Percentiles rank a stretch among this genome's conserved stretches.
Conservation (phyloP, 2,113 vertebrate genomes). For the Mugil cephalus region DNA sequence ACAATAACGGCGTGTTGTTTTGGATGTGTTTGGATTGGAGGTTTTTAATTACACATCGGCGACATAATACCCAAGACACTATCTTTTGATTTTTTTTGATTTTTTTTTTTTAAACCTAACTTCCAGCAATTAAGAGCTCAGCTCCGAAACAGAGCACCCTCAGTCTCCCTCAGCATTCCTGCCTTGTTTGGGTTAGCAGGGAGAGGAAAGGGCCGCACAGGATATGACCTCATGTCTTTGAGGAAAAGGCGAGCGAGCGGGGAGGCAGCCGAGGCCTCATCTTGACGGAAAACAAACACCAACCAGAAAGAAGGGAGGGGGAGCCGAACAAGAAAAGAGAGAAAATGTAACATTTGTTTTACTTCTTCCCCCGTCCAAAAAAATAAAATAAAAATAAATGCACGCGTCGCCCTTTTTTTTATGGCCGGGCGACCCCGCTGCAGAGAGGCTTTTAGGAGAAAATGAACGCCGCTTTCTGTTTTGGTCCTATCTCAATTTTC, state of each 20-base stretch:
- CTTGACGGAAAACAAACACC: constrained; percentile 77
- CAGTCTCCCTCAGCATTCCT: constrained; percentile 73
- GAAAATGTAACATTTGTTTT: constrained; percentile 5
- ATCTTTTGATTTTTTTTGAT: neutral
- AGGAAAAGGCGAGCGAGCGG: constrained; percentile 86
- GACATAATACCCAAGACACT: constrained; percentile 1
- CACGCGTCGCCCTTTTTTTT: neutral
- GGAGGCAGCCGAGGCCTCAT: constrained; percentile 77
- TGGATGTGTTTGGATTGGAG: constrained; percentile 19
- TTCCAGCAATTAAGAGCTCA: constrained; percentile 22
- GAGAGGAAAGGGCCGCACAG: constrained; percentile 92
- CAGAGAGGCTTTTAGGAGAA: neutral
- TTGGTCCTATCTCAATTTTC: constrained; percentile 12
- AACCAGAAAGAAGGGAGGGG: constrained; percentile 23
- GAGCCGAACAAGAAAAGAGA: constrained; percentile 7
- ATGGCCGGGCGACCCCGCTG: neutral
- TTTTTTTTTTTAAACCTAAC: constrained; percentile 12
- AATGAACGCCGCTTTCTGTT: neutral
- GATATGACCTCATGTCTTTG: constrained; percentile 94
- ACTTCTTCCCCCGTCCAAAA: neutral
- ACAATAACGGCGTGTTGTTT: constrained; percentile 10
- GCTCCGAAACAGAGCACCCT: constrained; percentile 67
- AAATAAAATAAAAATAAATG: constrained; percentile 6
- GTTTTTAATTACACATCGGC: neutral
- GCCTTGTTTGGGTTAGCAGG: constrained; percentile 87